Base-by-base conservation (phyloP, 2,113 vertebrate genomes). In the Turnix velox region DNA sequence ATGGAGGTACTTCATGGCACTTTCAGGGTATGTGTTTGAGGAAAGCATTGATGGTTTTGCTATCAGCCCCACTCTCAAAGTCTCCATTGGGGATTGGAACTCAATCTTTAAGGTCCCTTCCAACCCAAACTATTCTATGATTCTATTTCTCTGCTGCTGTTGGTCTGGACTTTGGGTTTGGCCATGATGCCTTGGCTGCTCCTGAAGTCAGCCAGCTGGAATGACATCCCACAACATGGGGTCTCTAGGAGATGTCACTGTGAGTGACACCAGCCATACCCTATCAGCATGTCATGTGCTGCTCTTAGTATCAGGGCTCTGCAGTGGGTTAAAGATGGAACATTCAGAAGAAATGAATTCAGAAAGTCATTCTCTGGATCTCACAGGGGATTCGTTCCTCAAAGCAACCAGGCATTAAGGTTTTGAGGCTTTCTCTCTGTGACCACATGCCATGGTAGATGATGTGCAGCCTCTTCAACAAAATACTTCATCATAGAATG, bases 391-490 rank as follows among this genome's bases (percentile, higher is more conserved):
- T 76, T 18, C 37, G 52, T 27, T 42, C 46, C 43, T 31, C 3
- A 2, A 19, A 46, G 46, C 37, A 35, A 7, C 25, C 43, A 10
- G 22, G 4, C 7, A 1, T 7, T 46, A 0, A 1, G 23, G 45
- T 23, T 48, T 18, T 17, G 49, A 51, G 69, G 51, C 40, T 77
- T 66, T 43, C 10, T 61, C 42, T 49, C 65, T 0, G 0, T 10
- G 11, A 28, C 40, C 6, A 4, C 46, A n/a, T 0, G 1, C n/a
- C 9, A 2, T 0, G 0, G 48, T 49, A 74, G 68, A 33, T 4
- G 37, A n/a, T 30, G 66, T 5, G 40, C 10, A 57, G 37, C 61
- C 1, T 1, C 69, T 65, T n/a, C 43, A 37, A 5, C 1, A 0
- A 25, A 72, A 27, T 31, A 4, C 10, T 16, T n/a, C n/a, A n/a